Conservation (phyloP, 2,888 invertebrate species). For the Vanessa cardui region DNA sequence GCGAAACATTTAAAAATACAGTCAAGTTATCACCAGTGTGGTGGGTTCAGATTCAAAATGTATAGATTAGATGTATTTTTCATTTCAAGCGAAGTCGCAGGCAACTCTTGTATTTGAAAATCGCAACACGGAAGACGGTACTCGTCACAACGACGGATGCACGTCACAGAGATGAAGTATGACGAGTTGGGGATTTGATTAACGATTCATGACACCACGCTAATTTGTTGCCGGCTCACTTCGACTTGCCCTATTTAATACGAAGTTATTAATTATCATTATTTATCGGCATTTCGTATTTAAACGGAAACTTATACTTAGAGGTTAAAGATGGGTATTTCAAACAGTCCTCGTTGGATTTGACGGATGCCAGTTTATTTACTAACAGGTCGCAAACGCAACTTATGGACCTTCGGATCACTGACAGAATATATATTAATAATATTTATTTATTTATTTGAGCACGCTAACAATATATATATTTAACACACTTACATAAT, state of each 20-base stretch:
- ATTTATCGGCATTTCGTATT: conserved; percentile 30
- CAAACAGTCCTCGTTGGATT: too few species aligned
- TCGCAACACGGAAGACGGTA: conserved; percentile 17
- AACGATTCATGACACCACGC: conserved; percentile 41
- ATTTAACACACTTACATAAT: too few species aligned
- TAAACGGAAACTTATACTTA: conserved; percentile 11
- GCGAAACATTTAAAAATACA: too few species aligned
- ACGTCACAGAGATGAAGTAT: conserved; percentile 36
- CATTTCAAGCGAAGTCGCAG: neutral
- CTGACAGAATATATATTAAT: too few species aligned
- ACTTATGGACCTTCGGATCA: too few species aligned
- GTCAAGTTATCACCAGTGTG: too few species aligned
- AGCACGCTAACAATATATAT: too few species aligned
- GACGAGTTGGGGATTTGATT: conserved; percentile 40
- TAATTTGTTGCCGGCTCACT: conserved; percentile 42
- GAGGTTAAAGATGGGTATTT: neutral
- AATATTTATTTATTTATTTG: too few species aligned
- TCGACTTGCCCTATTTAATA: conserved; percentile 37
- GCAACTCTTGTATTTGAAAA: neutral
- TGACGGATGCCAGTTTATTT: neutral
- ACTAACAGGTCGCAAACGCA: neutral
- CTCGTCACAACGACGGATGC: conserved; percentile 32
- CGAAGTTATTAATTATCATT: conserved; percentile 33
- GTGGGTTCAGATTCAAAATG: too few species aligned
- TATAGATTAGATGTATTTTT: too few species aligned